Evolutionary conservation across 37 sponge, comb jelly and placozoan genomes (phyloP).

Genomic region (Beroe forskalii): DNA sequence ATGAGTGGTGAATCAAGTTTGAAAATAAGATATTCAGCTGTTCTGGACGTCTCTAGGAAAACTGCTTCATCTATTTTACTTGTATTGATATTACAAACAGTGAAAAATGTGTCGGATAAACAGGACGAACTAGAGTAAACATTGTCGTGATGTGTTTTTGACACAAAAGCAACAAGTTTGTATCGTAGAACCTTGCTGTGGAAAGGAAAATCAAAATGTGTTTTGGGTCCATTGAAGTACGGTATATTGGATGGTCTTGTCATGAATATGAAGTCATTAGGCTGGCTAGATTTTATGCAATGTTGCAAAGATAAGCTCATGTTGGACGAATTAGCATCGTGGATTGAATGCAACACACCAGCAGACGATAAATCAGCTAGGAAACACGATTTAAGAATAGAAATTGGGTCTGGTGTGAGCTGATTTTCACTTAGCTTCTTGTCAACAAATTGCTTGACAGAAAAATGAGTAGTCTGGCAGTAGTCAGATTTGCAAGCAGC

Average conservation of each 20-base stretch:
- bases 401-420: not conserved
- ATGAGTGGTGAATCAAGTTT: not conserved
- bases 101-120: too few relatives aligned
- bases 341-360: not conserved
- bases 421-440: too few relatives aligned
- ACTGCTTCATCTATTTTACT: not conserved
- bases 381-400: not conserved
- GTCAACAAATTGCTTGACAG: too few relatives aligned
- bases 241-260: not conserved
- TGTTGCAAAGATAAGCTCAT: not conserved
- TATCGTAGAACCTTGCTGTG: not conserved
- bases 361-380: not conserved
- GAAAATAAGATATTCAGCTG: not conserved
- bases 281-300: not conserved
- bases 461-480: too few relatives aligned
- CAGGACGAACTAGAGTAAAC: too few relatives aligned
- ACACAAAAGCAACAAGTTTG: not conserved
- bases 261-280: not conserved
- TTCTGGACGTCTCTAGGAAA: not conserved
- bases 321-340: not conserved
- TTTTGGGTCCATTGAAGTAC: not conserved
- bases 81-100: too few relatives aligned
- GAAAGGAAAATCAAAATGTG: not conserved
- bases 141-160: too few relatives aligned
- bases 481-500: not conserved